These are phyloP conservation scores for Mamestra brassicae DNA, from an alignment of 2,888 invertebrate genomes.

Conservation along the genomic window DNA sequence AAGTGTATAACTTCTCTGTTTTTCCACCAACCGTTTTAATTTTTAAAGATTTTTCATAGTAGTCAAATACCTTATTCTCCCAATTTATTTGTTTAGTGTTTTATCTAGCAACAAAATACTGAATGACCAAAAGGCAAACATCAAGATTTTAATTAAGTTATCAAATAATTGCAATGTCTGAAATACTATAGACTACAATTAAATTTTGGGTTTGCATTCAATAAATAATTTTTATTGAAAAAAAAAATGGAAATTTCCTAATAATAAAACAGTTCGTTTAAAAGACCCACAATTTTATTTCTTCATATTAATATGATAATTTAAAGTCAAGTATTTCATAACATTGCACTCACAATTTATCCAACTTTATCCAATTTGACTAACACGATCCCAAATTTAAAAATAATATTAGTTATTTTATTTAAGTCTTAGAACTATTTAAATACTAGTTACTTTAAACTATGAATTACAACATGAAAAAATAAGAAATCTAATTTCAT, in stretches of 20 bases:
- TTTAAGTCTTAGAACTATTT: constrained; percentile 49
- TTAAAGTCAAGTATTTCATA: constrained; percentile 7
- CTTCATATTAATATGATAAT: neutral
- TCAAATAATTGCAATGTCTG: constrained; percentile 24
- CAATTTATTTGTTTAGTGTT: no score
- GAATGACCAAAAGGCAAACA: constrained; percentile 4
- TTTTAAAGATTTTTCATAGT: no score
- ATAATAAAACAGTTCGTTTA: neutral
- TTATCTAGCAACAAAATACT: neutral
- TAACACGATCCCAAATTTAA: constrained; percentile 39
- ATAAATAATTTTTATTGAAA: neutral
- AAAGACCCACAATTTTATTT: neutral
- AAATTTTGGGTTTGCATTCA: neutral
- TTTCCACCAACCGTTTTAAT: no score
- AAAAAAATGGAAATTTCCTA: neutral
- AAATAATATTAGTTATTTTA: constrained; percentile 12
- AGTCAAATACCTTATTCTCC: no score
- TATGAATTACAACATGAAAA: constrained; percentile 58
- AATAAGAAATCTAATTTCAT: constrained; percentile 62
- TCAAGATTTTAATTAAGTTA: constrained; percentile 14
- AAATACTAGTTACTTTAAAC: constrained; percentile 38
- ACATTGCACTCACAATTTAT: constrained; percentile 35
- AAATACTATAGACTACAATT: constrained; percentile 2
- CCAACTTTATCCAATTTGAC: constrained; percentile 2
- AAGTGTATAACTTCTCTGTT: no score